Conservation (phyloP, 92 coral and sea anemone species). For the Parazoanthus atlanticus region DNA sequence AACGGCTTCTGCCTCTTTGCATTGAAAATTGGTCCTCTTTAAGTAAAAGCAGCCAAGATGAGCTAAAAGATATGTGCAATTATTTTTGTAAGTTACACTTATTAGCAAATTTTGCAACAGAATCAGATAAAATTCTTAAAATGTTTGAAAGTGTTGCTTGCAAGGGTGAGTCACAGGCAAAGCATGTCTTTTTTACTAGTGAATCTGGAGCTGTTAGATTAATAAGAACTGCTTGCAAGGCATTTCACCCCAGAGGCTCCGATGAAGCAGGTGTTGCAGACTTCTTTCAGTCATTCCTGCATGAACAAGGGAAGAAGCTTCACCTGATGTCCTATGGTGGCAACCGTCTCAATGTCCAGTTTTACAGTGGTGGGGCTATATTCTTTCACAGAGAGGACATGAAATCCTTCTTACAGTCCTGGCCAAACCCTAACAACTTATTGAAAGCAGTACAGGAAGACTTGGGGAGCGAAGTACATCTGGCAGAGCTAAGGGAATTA, state of each 20-base stretch:
- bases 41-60: neutral
- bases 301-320: constrained; percentile 9
- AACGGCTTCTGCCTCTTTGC: neutral
- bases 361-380: constrained; percentile 21
- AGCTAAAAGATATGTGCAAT: constrained; percentile 9
- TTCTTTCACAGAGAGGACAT: constrained; percentile 15
- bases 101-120: constrained; percentile 6
- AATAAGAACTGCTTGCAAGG: constrained; percentile 13
- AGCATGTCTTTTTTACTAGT: constrained; percentile 22
- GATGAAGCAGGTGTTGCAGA: too few relatives aligned
- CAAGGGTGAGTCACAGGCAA: constrained; percentile 19
- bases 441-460: constrained; percentile 15
- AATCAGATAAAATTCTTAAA: constrained; percentile 5
- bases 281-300: constrained; percentile 24
- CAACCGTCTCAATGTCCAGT: constrained; percentile 21
- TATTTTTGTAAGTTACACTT: constrained; percentile 8
- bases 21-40: constrained; percentile 17
- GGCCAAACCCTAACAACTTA: constrained; percentile 11
- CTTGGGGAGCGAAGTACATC: constrained; percentile 21
- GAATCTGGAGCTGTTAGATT: constrained; percentile 22
- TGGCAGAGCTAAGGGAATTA: constrained; percentile 8
- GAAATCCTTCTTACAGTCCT: constrained; percentile 24
- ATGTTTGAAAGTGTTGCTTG: constrained; percentile 9
- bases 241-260: too few relatives aligned
- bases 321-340: constrained; percentile 19